Conservation (phyloP, 2,113 vertebrate species). For the Romanogobio albipinnatus region DNA sequence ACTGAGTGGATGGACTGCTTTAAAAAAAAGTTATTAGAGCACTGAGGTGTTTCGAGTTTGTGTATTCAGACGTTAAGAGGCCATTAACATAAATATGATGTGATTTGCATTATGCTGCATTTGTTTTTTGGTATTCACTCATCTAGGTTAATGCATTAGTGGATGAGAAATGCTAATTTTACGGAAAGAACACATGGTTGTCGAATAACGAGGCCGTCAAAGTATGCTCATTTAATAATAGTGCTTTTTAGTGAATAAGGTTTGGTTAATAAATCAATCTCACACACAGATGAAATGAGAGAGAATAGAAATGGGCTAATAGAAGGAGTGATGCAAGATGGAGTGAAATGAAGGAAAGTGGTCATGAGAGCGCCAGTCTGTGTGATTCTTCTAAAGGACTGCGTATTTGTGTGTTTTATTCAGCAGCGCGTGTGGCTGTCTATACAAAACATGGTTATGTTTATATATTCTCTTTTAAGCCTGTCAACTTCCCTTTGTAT, state of each 20-base stretch:
- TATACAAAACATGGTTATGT: slow-evolving; percentile 12
- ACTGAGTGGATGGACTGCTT: neutral
- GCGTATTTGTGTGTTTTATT: slow-evolving; percentile 12
- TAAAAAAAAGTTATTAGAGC: slow-evolving; percentile 23
- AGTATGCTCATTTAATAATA: slow-evolving; percentile 27
- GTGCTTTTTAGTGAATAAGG: slow-evolving; percentile 22
- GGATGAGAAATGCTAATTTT: slow-evolving; percentile 13
- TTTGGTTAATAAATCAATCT: slow-evolving; percentile 30
- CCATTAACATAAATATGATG: slow-evolving; percentile 33
- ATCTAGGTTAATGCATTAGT: slow-evolving; percentile 27
- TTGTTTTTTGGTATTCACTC: slow-evolving; percentile 16
- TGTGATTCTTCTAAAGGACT: slow-evolving; percentile 8
- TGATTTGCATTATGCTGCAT: slow-evolving; percentile 28
- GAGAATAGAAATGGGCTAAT: neutral
- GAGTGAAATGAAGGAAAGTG: slow-evolving; percentile 24
- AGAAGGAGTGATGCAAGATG: slow-evolving; percentile 30
- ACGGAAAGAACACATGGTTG: slow-evolving; percentile 14
- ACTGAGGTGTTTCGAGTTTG: neutral
- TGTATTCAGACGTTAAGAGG: slow-evolving; percentile 27
- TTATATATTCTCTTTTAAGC: slow-evolving; percentile 41
- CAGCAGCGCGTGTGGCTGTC: neutral
- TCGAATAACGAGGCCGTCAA: slow-evolving; percentile 11
- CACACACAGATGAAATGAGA: slow-evolving; percentile 25
- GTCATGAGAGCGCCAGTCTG: neutral
- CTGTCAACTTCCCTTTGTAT: slow-evolving; percentile 24